Evolutionary conservation across 2,113 vertebrate species (phyloP), one percentile per base, ranked within the genome.

Genomic region (Corydoras maculifer): DNA sequence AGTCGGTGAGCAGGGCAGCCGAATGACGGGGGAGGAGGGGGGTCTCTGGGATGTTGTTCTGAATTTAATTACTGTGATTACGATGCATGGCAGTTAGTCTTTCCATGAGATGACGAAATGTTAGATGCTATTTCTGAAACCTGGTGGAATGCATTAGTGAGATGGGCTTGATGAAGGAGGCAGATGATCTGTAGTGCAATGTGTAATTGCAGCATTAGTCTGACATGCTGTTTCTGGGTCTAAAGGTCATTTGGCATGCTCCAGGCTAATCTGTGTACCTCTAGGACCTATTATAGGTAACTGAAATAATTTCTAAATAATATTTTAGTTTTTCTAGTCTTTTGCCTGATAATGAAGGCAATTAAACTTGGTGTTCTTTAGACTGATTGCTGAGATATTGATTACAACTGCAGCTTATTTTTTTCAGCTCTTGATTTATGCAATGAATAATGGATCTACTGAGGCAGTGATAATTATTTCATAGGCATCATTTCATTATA

Each of bases 11-110:
- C 61, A 43, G 35, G 49, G 30, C 31, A 48, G 10, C 13, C 48
- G 6, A 29, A 8, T 2, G 25, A 15, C 18, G 11, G 9, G 35
- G 15, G 4, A 31, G 14, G 43, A 57, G 32, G 4, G 14, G 58
- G 59, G 14, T 15, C 55, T 66, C 54, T 11, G 70, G 69, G 55
- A 68, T 63, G 58, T 74, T 74, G 65, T 78, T 65, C 65, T 61
- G 62, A 67, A 68, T 78, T 68, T 71, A 77, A 75, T 77, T 66
- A 72, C 68, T 18, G 62, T 75, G 65, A 79, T 79, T 79, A 75
- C 62, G 70, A 68, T 72, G 65, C 69, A 75, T 57, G 75, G 67
- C 72, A 64, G 74, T 73, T 69, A 74, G 68, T 73, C 72, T 29
- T 72, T 72, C 62, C 43, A 51, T 53, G 58, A 69, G 69, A 73